Evolutionary conservation across 2,797 vertebrate genomes (phyloP).

Genomic region (Gallinago stenura): DNA sequence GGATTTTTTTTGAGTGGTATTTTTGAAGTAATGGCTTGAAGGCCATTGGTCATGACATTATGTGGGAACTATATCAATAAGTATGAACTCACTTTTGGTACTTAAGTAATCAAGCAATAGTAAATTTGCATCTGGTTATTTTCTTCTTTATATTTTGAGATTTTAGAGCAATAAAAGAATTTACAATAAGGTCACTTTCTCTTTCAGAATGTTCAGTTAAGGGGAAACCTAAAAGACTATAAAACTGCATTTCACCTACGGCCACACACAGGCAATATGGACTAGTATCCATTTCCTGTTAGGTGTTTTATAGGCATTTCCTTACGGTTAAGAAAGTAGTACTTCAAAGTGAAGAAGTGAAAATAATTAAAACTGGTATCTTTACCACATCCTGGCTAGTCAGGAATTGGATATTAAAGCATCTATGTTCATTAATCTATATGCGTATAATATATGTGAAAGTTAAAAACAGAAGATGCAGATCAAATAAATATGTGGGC

Average conservation of each 20-base stretch:
- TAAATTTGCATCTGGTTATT: background rate
- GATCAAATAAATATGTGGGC: background rate
- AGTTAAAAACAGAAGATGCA: background rate
- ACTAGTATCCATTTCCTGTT: background rate
- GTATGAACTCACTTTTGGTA: background rate
- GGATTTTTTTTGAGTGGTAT: background rate
- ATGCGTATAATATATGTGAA: background rate
- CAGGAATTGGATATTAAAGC: background rate
- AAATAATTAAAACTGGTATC: background rate
- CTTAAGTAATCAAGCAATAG: background rate
- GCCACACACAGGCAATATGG: background rate
- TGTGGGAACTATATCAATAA: background rate
- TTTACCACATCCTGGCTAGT: background rate
- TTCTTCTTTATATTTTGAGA: conserved; percentile 8
- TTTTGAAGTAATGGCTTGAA: background rate
- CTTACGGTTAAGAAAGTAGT: background rate
- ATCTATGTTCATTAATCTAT: background rate
- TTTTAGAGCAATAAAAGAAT: conserved; percentile 39
- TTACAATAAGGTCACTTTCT: conserved; percentile 40
- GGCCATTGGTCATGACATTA: background rate
- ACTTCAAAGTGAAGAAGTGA: conserved; percentile 10
- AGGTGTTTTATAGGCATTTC: background rate
- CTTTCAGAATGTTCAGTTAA: conserved; percentile 56
- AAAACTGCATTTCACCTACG: conserved; percentile 32
- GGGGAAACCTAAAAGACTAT: conserved; percentile 48